Conservation (phyloP, 2,113 vertebrate genomes). For the Clarias macrocephalus region DNA sequence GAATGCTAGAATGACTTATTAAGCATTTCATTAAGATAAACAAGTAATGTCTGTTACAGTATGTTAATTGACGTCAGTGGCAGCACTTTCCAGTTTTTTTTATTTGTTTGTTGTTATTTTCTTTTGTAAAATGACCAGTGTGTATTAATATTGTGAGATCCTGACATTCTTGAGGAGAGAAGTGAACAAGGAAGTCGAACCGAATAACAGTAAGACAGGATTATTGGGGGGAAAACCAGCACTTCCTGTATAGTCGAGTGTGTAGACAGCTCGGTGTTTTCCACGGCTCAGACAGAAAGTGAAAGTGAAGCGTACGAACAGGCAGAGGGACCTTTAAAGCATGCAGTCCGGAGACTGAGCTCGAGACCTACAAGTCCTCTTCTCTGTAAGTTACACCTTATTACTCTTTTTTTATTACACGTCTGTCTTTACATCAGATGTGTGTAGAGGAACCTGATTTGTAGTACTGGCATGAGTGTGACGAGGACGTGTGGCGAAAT, state of each 20-base stretch:
- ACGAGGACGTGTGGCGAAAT: background rate
- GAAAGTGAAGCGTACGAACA: background rate
- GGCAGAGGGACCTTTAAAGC: background rate
- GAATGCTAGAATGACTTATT: no score
- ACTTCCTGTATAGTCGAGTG: background rate
- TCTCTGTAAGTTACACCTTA: background rate
- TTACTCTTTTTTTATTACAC: no score
- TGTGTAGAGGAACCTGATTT: background rate
- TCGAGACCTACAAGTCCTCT: background rate
- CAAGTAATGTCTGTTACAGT: no score
- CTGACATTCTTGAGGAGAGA: no score
- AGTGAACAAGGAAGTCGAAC: background rate
- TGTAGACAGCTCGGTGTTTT: conserved; percentile 5
- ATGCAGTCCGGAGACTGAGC: background rate
- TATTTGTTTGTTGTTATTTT: no score
- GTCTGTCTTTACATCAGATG: no score
- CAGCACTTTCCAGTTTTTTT: no score
- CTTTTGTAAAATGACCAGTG: no score
- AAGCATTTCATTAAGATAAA: no score
- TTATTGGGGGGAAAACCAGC: background rate
- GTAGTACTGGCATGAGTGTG: background rate
- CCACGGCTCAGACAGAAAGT: conserved; percentile 1
- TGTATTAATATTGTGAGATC: no score
- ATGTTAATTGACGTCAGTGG: no score
- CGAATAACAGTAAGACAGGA: background rate